Evolutionary conservation across 2,797 vertebrate species (phyloP), one percentile per base, ranked within the genome.

Genomic region (Melanotaenia trifasciata): DNA sequence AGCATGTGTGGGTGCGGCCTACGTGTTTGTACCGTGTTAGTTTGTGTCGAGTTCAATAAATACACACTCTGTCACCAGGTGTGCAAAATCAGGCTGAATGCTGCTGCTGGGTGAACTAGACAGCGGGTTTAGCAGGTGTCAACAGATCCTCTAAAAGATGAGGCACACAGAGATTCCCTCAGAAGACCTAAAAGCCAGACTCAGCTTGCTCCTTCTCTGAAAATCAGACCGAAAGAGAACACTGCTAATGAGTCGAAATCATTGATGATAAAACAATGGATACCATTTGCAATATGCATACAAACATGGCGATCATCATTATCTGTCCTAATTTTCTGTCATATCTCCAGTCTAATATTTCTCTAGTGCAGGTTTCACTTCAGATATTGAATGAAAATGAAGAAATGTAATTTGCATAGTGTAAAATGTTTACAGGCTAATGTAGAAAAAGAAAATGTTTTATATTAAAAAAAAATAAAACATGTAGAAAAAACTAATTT

Each of bases 41-140:
- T 73, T 79, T 80, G 54, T 65, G 78, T 81, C 62, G 24, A 70
- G 69, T 84, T 74, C 64, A 84, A 70, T 70, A 73, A 67, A 76
- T 76, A 81, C 77, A 81, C 58, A 30, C 67, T 47, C 56, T 13
- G 35, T 78, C 74, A 74, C 79, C 65, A 78, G 84, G 74, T 78
- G 71, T 53, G 70, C 63, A 18, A 35, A 58, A 53, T 33, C 51
- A 5, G 14, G 16, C 58, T 56, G 77, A 85, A 62, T 80, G 81
- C 51, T 1, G 75, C 56, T n/a, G 24, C 67, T 51, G 78, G 45
- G 64, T 36, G 33, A 74, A 54, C 13, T 0, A 50, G 32, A 35
- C 33, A 58, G 61, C 64, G 66, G 81, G 77, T 64, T 70, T 45
- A 40, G 24, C 47, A 65, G 64, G 14, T 56, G 26, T 43, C 18